Base-by-base conservation (phyloP, 2,888 invertebrate genomes). In the Crematogaster levior region DNA sequence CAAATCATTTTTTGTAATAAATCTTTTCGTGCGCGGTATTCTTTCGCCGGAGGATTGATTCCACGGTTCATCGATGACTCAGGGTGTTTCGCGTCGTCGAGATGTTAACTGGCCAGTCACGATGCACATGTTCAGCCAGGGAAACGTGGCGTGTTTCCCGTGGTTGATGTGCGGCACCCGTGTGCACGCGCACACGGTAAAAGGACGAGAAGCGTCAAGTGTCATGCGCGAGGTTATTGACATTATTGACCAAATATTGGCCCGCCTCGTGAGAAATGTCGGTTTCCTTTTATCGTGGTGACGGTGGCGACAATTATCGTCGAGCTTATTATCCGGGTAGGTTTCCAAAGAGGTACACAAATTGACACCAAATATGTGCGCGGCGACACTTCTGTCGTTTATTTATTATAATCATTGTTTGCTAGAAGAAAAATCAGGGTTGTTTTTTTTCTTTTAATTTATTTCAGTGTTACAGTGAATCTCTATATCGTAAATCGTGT, bases 31-130 rank as follows among this genome's bases (percentile, higher is more conserved):
- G 12, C 80, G 86, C 58, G 48, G 37, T 70, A 46, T 60, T 66
- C 53, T 34, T 43, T 58, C 56, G 56, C 24, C 15, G 46, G 24
- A 72, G 84, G 83, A 88, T 88, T 85, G 83, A 86, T 88, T 85
- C 84, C 86, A 85, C 65, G 86, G 84, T 61, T 88, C 85, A 85
- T 85, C 85, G 88, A 86, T 91, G 90, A 90, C 87, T 90, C 91
- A 91, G 89, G 87, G 73, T 48, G 81, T 80, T 83, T 56, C 18
- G 48, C 83, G 79, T 82, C 82, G 81, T 63, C 79, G 84, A 90
- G 89, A 91, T 88, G 91, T 92, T 92, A 91, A 92, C 92, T 91
- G 92, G 84, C 92, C 90, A 92, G 92, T 92, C 92, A 92, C 92
- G 92, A 90, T 91, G 92, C 92, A 92, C 90, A 92, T 92, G 92